Base-by-base conservation (phyloP, 2,113 vertebrate genomes). In the chimpanzee (Pan troglodytes) region DNA sequence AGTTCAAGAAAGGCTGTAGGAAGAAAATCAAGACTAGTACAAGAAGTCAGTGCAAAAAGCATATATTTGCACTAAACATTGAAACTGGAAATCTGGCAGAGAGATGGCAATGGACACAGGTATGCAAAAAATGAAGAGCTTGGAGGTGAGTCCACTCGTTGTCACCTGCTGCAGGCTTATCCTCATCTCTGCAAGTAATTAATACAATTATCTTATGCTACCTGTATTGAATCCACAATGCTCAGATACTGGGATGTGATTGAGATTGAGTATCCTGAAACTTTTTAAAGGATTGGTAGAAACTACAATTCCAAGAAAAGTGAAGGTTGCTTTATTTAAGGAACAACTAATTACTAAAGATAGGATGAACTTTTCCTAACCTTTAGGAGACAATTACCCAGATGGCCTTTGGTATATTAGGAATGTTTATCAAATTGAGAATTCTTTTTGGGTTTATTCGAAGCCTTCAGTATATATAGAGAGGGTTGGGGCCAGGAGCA, bases 41-140 rank as follows among this genome's bases (percentile, higher is more conserved):
- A 92, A 88, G 22, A 92, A 87, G 91, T 97, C 82, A 76, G 67
- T 83, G 30, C 73, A 90, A n/a, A 95, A 93, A 86, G 38, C 50
- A 18, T 27, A 0, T 64, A 61, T 79, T 73, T 91, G 32, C 48
- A 87, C 73, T 83, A 25, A 95, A 57, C 32, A 48, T 17, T 94
- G 85, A 93, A 83, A 78, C 0, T 67, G 61, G n/a, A 73, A 93
- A 50, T 68, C 40, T 88, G 59, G 82, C 79, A 93, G 59, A 89
- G 55, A 93, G 20, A 88, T 8, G 45, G 64, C 50, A 82, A 3
- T 40, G 32, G 70, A 83, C 20, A 75, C 79, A 8, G 27, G 13
- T 70, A 32, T 45, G 55, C 79, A 59, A 86, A 85, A 38, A 43
- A 75, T 25, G 12, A 84, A 86, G 17, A 30, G 14, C 48, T 90